These are phyloP conservation scores for Xerus inauris DNA, from an alignment of 2,113 vertebrate species.

Conservation along the genomic window DNA sequence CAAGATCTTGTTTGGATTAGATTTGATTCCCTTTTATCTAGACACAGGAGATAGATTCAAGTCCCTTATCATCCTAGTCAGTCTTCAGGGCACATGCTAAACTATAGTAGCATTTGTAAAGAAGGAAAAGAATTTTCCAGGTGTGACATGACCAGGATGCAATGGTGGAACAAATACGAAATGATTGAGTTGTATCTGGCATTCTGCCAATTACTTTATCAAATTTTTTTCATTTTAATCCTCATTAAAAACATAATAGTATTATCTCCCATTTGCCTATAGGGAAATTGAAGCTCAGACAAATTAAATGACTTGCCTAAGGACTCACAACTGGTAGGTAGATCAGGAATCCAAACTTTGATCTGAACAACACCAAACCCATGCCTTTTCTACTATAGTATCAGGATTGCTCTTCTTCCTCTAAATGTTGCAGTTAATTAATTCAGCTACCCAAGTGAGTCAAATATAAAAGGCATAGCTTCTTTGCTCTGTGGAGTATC, in stretches of 20 bases:
- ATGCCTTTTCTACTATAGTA: neutral
- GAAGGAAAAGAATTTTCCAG: neutral
- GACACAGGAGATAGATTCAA: neutral
- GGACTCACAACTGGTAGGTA: neutral
- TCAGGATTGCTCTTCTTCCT: neutral
- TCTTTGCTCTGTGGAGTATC: neutral
- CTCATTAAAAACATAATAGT: neutral
- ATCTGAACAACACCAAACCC: neutral
- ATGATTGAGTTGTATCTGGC: neutral
- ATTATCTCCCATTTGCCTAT: neutral
- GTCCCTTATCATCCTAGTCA: neutral
- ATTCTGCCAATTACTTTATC: neutral
- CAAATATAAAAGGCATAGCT: neutral
- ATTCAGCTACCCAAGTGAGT: neutral
- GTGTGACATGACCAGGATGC: neutral
- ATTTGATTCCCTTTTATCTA: neutral
- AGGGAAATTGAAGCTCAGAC: conserved; percentile 3
- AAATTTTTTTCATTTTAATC: neutral
- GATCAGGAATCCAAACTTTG: neutral
- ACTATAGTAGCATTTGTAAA: neutral
- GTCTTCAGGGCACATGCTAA: neutral
- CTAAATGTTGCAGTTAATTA: neutral
- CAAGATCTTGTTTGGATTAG: neutral
- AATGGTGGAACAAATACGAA: neutral
- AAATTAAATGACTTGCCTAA: neutral